Conservation (phyloP, 2,797 vertebrate genomes). For the Champsocephalus esox region DNA sequence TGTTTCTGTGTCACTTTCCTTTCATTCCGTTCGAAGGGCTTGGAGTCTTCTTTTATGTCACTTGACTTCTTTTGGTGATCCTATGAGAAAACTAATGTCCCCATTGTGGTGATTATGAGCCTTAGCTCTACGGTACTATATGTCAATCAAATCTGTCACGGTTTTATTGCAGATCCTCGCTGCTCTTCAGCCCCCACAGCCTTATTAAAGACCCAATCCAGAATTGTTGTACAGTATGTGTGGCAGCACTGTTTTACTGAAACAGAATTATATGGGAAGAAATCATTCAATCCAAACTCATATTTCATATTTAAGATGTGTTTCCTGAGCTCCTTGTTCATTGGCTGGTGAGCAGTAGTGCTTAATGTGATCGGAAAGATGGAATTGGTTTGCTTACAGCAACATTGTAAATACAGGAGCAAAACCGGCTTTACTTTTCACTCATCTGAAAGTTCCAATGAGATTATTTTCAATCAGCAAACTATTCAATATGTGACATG, state of each 20-base stretch:
- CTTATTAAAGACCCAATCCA: slow-evolving; percentile 57
- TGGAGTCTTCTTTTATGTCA: slow-evolving; percentile 28
- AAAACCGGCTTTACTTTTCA: slow-evolving; percentile 24
- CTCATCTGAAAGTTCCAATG: slow-evolving; percentile 4
- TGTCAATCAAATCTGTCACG: slow-evolving; percentile 15
- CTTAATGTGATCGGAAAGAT: slow-evolving; percentile 14
- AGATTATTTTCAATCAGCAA: slow-evolving; percentile 46
- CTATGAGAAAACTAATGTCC: slow-evolving; percentile 13
- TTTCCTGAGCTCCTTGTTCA: slow-evolving; percentile 9
- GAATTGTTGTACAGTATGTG: slow-evolving; percentile 17
- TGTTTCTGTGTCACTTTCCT: slow-evolving; percentile 38
- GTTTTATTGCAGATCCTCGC: slow-evolving; percentile 24
- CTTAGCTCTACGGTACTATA: neutral
- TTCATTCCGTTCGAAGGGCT: slow-evolving; percentile 55
- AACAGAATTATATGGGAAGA: slow-evolving; percentile 10
- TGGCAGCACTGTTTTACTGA: slow-evolving; percentile 13
- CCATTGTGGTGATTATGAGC: slow-evolving; percentile 18
- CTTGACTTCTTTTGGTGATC: slow-evolving; percentile 31
- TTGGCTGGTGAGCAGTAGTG: neutral
- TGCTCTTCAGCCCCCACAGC: slow-evolving; percentile 28
- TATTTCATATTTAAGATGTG: neutral
- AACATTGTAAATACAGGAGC: slow-evolving; percentile 51
- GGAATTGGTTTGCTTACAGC: neutral
- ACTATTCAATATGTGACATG: slow-evolving; percentile 1
- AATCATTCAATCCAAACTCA: neutral